Base-by-base conservation (phyloP, 2,888 invertebrate genomes). In the Drosophila eohydei region DNA sequence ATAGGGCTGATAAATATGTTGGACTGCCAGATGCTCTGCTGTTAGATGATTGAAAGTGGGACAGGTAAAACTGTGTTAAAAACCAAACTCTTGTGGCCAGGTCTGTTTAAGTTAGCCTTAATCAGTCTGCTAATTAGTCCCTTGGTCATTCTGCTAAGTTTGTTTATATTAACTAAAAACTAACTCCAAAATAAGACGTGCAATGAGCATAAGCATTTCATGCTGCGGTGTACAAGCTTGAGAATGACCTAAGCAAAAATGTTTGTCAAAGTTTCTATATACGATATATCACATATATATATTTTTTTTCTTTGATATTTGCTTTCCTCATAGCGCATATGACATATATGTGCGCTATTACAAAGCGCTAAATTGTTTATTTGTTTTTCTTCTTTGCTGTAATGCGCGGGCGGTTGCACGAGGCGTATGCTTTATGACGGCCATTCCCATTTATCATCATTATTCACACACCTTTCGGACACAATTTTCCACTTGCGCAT, bases 401-500 rank as follows among this genome's bases (percentile, higher is more conserved):
- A 4, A 8, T 21, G 41, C 9, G 36, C 5, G 12, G 34, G 28
- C 7, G 28, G n/a, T 8, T 11, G 28, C 1, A 16, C 14, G 41
- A 48, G 69, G 65, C 72, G 84, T 78, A 81, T 89, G 88, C 71
- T 70, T 73, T 71, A 86, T 88, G n/a, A 11, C 41, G 14, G 34
- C 40, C 58, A 62, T 48, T 62, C 61, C 40, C 63, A 76, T 70
- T 65, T 76, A 65, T 59, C 46, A 57, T 69, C 46, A 52, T 56
- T 69, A 50, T 60, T 36, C 55, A 52, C 51, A 85, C 80, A 34
- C 32, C 70, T 87, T 81, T 65, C 40, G 40, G 46, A n/a, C 48
- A 71, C 71, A 90, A 88, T 88, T 90, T 84, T 83, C 78, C 87
- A 86, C 83, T 84, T 83, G 46, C 67, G 38, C 41, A 40, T 28